Evolutionary conservation across 2,113 vertebrate species (phyloP).

Genomic region (Hemicordylus capensis): DNA sequence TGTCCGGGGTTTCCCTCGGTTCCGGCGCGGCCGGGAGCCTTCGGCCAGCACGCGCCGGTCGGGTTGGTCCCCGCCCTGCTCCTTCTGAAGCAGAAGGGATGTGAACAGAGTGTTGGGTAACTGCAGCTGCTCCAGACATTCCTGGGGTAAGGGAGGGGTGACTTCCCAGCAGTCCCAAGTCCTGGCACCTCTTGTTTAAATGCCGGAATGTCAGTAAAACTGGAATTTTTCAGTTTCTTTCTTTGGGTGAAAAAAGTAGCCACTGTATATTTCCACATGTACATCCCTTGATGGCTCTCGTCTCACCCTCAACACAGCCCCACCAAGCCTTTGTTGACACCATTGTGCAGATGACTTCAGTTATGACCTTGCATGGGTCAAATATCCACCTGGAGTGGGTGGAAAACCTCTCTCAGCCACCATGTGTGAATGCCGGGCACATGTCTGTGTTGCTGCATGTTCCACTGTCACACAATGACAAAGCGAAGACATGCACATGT

Average conservation of each 20-base stretch:
- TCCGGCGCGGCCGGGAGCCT: neutral
- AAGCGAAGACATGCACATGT: neutral
- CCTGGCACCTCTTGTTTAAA: no score
- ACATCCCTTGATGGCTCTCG: neutral
- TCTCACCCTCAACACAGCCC: no score
- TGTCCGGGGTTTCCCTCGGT: neutral
- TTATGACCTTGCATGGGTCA: neutral
- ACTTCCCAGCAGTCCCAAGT: neutral
- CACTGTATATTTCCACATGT: no score
- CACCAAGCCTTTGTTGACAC: no score
- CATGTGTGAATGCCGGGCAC: neutral
- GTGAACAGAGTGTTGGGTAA: neutral
- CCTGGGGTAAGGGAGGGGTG: neutral
- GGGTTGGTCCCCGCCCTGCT: no score
- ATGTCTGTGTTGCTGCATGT: neutral
- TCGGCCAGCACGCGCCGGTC: neutral
- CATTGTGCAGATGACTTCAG: neutral
- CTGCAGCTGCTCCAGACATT: neutral
- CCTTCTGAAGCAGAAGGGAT: neutral
- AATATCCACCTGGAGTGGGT: no score
- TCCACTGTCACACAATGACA: neutral
- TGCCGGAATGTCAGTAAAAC: neutral
- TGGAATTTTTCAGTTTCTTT: no score
- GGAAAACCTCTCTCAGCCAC: neutral
- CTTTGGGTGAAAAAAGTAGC: neutral